Conservation (phyloP, 2,113 vertebrate species). For the Atrichornis clamosus region DNA sequence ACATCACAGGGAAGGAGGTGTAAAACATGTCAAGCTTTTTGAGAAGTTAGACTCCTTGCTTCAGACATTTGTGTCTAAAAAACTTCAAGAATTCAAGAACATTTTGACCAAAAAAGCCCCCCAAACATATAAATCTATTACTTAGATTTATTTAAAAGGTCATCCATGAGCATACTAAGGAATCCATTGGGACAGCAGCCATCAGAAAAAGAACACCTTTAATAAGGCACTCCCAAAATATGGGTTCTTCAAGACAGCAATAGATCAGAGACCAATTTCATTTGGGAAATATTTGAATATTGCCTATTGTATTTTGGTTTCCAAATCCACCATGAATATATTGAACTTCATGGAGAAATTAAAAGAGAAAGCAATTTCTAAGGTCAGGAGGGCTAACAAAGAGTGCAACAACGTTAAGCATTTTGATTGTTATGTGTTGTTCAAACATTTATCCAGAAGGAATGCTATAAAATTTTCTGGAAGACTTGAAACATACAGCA, state of each 20-base stretch:
- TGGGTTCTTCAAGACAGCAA: rapidly evolving
- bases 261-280: not conserved
- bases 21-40: not conserved
- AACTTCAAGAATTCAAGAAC: not conserved
- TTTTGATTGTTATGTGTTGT: not conserved
- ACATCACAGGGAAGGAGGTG: not conserved
- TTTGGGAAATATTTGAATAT: not conserved
- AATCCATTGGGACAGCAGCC: not conserved
- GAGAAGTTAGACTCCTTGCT: not conserved
- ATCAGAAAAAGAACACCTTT: not conserved
- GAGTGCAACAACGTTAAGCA: rapidly evolving
- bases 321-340: not conserved
- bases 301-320: not conserved
- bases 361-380: not conserved
- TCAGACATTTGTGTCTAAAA: not conserved
- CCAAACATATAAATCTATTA: not conserved
- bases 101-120: not conserved
- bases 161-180: not conserved
- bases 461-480: not conserved
- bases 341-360: not conserved
- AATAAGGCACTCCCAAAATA: not conserved
- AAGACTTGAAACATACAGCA: not conserved
- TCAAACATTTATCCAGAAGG: not conserved
- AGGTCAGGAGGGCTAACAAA: not conserved
- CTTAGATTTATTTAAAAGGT: not conserved